A percentile compares a stretch with the other conserved stretches of the same genome.
These are phyloP conservation scores for Euphonia xanthogaster DNA, from an alignment of 2,797 vertebrate genomes.

Conservation along the genomic window DNA sequence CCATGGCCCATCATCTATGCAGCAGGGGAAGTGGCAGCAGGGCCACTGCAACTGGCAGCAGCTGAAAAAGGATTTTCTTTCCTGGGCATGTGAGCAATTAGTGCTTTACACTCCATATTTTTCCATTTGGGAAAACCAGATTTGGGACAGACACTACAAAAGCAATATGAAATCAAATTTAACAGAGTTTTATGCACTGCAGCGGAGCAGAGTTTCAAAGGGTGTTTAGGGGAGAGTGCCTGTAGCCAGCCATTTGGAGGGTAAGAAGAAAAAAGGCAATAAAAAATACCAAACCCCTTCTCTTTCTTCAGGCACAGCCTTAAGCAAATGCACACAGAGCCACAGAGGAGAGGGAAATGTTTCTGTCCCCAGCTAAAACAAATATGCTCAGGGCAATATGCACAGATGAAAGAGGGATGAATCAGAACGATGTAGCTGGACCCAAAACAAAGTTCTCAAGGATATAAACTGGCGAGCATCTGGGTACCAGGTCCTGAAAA, in stretches of 20 bases:
- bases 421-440: not conserved
- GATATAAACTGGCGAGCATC: not conserved
- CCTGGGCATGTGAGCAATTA: not conserved
- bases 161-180: not conserved
- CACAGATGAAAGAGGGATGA: not conserved
- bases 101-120: not conserved
- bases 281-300: not conserved
- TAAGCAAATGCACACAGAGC: not conserved
- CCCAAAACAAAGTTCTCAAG: not conserved
- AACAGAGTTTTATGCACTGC: not conserved
- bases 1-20: accelerated
- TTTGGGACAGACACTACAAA: not conserved
- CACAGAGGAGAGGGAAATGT: not conserved
- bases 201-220: not conserved
- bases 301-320: not conserved
- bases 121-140: not conserved
- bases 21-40: not conserved
- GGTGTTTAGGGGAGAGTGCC: not conserved
- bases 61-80: not conserved
- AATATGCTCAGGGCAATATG: not conserved
- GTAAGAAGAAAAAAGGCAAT: not conserved
- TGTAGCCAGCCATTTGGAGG: not conserved
- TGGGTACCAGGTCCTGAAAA: not conserved
- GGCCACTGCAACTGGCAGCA: not conserved
- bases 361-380: not conserved